Conservation (phyloP, 2,797 vertebrate genomes). For the Crax fasciolata region DNA sequence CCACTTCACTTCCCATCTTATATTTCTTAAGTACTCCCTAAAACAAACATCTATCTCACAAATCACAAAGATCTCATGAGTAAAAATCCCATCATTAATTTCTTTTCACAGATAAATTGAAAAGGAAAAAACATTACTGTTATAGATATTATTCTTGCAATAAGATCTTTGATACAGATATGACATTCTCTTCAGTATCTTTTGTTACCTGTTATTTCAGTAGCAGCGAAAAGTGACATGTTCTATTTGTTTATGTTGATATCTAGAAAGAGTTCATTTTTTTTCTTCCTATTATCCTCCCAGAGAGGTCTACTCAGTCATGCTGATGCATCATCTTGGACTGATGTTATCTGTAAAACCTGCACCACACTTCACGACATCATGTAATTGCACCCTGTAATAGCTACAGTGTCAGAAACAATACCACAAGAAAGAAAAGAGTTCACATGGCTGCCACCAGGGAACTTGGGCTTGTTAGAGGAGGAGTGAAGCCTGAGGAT, state of each 20-base stretch:
- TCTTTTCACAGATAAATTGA: conserved; percentile 10
- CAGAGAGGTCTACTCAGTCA: background rate
- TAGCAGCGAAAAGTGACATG: background rate
- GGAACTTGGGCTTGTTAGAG: rapidly evolving
- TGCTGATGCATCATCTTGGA: background rate
- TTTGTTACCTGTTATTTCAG: background rate
- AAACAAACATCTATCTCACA: background rate
- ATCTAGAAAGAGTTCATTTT: background rate
- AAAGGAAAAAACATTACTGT: background rate
- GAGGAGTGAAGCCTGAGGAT: background rate
- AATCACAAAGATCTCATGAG: background rate
- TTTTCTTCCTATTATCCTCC: background rate
- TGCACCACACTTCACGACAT: background rate
- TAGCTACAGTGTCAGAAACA: background rate
- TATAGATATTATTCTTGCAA: background rate
- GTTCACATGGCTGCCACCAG: background rate
- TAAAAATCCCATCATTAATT: background rate
- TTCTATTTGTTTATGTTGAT: background rate
- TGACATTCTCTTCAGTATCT: background rate
- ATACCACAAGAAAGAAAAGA: background rate
- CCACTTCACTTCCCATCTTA: background rate
- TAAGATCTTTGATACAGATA: background rate
- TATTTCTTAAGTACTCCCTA: background rate
- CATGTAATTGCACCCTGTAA: background rate
- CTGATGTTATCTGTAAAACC: background rate